These are phyloP conservation scores for Urocyon cinereoargenteus DNA, from an alignment of 2,797 vertebrate genomes.

Conservation along the genomic window DNA sequence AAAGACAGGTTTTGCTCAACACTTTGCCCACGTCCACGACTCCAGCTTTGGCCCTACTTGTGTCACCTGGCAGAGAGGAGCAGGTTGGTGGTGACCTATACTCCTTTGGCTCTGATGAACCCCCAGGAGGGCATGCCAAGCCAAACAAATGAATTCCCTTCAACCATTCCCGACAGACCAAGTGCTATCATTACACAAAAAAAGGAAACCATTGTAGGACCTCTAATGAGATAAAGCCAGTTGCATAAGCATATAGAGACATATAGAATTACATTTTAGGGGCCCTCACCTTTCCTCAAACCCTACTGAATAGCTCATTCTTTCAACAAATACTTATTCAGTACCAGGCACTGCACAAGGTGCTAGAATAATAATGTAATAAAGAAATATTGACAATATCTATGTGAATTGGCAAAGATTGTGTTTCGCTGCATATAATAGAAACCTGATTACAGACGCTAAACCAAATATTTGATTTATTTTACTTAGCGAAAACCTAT, in stretches of 20 bases:
- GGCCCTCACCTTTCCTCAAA: background rate
- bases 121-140: background rate
- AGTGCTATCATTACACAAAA: background rate
- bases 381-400: background rate
- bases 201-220: background rate
- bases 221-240: background rate
- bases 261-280: background rate
- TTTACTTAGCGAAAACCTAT: background rate
- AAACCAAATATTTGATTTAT: slow-evolving; percentile 56
- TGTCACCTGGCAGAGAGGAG: background rate
- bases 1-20: background rate
- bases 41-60: background rate
- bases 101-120: background rate
- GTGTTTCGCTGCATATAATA: background rate
- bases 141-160: background rate
- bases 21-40: background rate
- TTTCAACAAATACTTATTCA: background rate
- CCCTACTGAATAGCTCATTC: background rate
- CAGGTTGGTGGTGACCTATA: background rate
- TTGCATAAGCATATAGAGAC: background rate
- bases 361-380: background rate
- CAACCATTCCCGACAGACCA: background rate
- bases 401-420: background rate
- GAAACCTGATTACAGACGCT: slow-evolving; percentile 27
- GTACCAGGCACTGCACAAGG: background rate